Evolutionary conservation across 2,797 vertebrate genomes (phyloP).

Genomic region (Salarias fasciatus): DNA sequence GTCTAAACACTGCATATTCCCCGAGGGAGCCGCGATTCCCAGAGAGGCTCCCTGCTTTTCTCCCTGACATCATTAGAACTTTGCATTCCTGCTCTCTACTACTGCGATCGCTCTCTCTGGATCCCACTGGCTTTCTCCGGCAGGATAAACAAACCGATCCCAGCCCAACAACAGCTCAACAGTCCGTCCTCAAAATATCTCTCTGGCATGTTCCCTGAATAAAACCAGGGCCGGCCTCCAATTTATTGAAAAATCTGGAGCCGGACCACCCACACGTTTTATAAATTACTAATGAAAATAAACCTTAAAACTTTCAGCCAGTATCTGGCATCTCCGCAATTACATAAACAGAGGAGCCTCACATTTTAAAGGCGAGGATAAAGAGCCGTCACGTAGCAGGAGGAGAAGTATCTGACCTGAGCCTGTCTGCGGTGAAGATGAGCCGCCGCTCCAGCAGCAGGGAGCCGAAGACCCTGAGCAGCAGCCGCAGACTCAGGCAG

Average conservation of each 20-base stretch:
- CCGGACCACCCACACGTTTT: conserved; percentile 47
- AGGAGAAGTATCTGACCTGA: conserved; percentile 83
- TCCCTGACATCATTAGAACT: conserved; percentile 57
- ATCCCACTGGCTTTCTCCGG: conserved; percentile 54
- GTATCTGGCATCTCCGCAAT: conserved; percentile 17
- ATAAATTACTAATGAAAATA: conserved; percentile 37
- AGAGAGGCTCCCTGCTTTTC: conserved; percentile 38
- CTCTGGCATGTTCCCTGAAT: conserved; percentile 42
- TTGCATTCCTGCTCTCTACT: conserved; percentile 55
- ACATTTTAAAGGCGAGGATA: not conserved
- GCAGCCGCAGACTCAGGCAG: conserved; percentile 91
- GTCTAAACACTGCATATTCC: not conserved
- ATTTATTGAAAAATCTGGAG: conserved; percentile 34
- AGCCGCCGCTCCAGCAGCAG: conserved; percentile 95
- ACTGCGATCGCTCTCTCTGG: conserved; percentile 43
- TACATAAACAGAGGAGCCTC: conserved; percentile 12
- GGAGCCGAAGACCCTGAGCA: conserved; percentile 92
- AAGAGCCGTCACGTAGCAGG: not conserved
- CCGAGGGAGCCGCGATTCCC: conserved; percentile 41
- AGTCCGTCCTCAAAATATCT: conserved; percentile 52
- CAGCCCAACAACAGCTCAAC: conserved; percentile 32
- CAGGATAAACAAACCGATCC: conserved; percentile 59
- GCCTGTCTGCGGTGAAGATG: conserved; percentile 96
- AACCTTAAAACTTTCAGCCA: conserved; percentile 1
- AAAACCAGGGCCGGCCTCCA: conserved; percentile 30